These are phyloP conservation scores for Helicolenus hilgendorfi DNA, from an alignment of 2,797 vertebrate species.

Conservation along the genomic window DNA sequence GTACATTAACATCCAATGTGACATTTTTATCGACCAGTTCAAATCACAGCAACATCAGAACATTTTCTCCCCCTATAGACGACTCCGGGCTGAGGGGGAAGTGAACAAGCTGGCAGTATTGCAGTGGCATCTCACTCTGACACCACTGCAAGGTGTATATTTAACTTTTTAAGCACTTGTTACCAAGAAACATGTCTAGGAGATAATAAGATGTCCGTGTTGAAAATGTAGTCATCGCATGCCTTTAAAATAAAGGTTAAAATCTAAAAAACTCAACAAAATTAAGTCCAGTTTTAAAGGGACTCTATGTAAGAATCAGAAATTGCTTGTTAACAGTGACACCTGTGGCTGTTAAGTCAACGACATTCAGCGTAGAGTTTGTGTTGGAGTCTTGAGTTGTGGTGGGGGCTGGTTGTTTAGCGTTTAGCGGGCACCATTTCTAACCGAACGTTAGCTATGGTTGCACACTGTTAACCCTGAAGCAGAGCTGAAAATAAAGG, in stretches of 20 bases:
- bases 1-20: background rate
- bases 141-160: no score
- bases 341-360: no score
- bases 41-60: background rate
- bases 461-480: no score
- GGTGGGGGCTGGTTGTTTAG: no score
- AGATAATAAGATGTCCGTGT: background rate
- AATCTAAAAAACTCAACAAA: background rate
- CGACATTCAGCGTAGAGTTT: no score
- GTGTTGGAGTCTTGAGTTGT: no score
- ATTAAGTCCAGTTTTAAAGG: background rate
- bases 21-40: background rate
- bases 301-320: no score
- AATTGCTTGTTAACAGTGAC: no score
- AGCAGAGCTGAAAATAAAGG: no score
- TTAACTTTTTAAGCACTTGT: background rate
- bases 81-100: background rate
- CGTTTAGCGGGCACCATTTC: no score
- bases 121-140: background rate
- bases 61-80: background rate
- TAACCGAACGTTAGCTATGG: no score
- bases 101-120: background rate
- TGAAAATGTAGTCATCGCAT: background rate
- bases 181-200: background rate
- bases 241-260: background rate